Evolutionary conservation across 2,888 invertebrate species (phyloP).

Genomic region (Meandrusa payeni): DNA sequence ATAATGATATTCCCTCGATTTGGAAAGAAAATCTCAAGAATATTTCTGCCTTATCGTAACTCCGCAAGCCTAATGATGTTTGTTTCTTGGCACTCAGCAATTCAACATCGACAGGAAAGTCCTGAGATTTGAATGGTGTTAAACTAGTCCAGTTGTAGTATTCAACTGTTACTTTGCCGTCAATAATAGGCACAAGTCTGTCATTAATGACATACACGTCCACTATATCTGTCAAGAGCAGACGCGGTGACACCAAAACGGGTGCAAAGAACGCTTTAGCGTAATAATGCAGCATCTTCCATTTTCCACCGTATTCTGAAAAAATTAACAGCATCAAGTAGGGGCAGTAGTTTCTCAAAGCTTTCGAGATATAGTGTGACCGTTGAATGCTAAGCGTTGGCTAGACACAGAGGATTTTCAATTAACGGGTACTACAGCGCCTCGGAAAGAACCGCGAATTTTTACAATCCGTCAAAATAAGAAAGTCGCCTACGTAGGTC

Average conservation of each 20-base stretch:
- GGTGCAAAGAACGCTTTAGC: constrained; percentile 92
- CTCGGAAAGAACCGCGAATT: no score
- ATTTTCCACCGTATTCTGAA: constrained; percentile 87
- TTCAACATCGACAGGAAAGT: constrained; percentile 41
- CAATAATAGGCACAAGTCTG: constrained; percentile 58
- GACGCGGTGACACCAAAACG: constrained; percentile 83
- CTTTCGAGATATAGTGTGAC: no score
- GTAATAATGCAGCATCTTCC: constrained; percentile 96
- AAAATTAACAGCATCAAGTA: no score
- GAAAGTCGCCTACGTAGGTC: no score
- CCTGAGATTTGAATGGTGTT: constrained; percentile 49
- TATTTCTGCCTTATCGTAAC: constrained; percentile 44
- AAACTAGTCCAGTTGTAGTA: constrained; percentile 81
- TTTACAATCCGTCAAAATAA: no score
- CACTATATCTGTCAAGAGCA: constrained; percentile 71
- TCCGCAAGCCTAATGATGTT: constrained; percentile 46
- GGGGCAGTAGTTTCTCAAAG: no score
- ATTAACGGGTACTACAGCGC: no score
- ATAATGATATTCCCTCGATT: constrained; percentile 57
- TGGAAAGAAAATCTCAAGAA: constrained; percentile 76
- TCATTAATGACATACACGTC: constrained; percentile 85
- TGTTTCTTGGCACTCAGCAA: constrained; percentile 51
- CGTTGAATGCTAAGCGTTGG: no score
- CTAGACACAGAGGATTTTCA: no score
- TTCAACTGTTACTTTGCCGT: constrained; percentile 77